Evolutionary conservation across 2,797 vertebrate genomes (phyloP).

Genomic region (Enteromius fasciolatus): DNA sequence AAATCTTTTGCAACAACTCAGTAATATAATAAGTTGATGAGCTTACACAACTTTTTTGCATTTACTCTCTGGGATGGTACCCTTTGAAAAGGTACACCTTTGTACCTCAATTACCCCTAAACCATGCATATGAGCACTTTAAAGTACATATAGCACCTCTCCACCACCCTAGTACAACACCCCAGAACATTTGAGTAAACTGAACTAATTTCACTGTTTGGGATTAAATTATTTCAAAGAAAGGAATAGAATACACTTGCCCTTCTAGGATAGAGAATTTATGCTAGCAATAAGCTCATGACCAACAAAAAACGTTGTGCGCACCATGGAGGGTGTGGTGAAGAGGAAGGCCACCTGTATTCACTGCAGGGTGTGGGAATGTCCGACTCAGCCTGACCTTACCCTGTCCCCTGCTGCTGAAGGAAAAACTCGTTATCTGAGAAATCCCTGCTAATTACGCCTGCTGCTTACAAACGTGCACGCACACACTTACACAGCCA

Average conservation of each 20-base stretch:
- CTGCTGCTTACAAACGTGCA: constrained; percentile 59
- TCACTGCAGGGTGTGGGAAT: constrained; percentile 65
- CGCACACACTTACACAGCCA: constrained; percentile 43
- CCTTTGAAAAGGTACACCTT: background rate
- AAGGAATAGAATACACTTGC: background rate
- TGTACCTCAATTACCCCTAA: background rate
- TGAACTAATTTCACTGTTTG: background rate
- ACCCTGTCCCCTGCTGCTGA: constrained; percentile 58
- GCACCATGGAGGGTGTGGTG: constrained; percentile 41
- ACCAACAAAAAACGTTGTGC: constrained; percentile 11
- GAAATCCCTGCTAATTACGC: constrained; percentile 67
- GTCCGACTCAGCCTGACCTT: constrained; percentile 63
- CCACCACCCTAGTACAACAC: background rate
- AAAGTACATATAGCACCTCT: background rate
- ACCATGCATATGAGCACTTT: background rate
- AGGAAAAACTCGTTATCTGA: constrained; percentile 66
- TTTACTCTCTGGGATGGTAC: background rate
- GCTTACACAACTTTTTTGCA: too few species aligned
- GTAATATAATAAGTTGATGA: too few species aligned
- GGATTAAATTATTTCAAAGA: background rate
- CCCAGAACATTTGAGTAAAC: background rate
- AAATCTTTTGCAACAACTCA: background rate
- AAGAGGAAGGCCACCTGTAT: constrained; percentile 62
- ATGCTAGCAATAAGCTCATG: background rate
- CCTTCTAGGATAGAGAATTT: background rate